A percentile compares a stretch with the other conserved stretches of the same genome.
These are phyloP conservation scores for Pitta sordida DNA, from an alignment of 2,113 vertebrate species.

Conservation along the genomic window DNA sequence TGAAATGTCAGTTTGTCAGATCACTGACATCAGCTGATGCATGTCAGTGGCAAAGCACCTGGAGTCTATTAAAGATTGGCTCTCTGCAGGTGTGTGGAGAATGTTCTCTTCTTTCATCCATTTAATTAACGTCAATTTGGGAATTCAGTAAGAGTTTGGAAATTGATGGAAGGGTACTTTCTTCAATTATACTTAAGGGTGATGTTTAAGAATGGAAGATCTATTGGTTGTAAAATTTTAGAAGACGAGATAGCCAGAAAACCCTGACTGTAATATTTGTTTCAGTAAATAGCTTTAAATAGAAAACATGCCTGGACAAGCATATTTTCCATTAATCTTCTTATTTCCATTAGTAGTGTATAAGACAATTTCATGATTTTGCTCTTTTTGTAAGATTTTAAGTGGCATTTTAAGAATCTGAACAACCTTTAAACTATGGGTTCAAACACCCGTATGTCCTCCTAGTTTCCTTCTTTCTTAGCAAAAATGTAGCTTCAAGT, in stretches of 20 bases:
- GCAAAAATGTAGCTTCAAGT: neutral
- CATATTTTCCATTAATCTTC: neutral
- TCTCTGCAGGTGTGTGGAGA: neutral
- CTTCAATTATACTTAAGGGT: neutral
- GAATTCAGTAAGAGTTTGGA: neutral
- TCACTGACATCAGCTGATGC: neutral
- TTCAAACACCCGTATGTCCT: neutral
- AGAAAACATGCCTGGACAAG: neutral
- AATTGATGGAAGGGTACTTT: neutral
- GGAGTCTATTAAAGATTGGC: neutral
- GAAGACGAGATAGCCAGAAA: neutral
- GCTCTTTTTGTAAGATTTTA: neutral
- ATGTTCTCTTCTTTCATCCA: neutral
- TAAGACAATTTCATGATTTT: neutral
- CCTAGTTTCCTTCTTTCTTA: neutral
- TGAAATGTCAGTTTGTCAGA: neutral
- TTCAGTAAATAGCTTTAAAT: neutral
- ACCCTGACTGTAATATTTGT: neutral
- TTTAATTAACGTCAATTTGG: neutral
- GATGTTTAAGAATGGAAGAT: neutral
- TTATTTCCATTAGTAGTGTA: neutral
- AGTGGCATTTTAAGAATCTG: neutral
- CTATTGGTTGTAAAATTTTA: neutral
- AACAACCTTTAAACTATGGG: neutral
- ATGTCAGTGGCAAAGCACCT: neutral